Base-by-base conservation (phyloP, 2,797 vertebrate species). In the Tangara arthus region DNA sequence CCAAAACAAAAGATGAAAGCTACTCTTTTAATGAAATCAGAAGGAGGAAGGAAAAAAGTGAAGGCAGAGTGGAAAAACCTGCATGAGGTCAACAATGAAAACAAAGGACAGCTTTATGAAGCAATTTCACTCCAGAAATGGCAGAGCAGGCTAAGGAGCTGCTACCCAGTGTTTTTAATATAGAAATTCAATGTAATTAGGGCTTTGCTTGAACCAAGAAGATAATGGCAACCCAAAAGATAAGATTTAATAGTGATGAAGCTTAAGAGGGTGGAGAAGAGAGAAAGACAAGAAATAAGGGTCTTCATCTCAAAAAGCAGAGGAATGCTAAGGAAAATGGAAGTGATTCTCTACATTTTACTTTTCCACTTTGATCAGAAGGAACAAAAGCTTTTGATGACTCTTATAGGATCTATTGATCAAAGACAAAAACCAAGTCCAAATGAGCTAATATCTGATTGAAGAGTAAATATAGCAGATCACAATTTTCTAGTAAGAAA, bases 81-180 rank as follows among this genome's bases (percentile, higher is more conserved):
- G 89, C 57, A 94, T 82, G 84, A 90, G 60, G 77, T 84, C 92
- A 96, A 94, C 78, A 90, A 90, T 92, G 77, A 72, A 91, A 96
- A 97, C 95, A 97, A 97, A 97, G 84, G 82, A 32, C 50, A 41
- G n/a, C 96, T 96, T 97, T 97, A 92, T 97, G 27, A 85, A 53
- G 37, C 30, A 50, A 47, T 53, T 72, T 89, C 79, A 70, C 44
- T 90, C 42, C 65, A 80, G 52, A 96, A 95, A 95, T 53, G 24
- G 42, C 59, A 90, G 70, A 49, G 83, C 56, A 8, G 15, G 53
- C 47, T 93, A 73, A 87, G 66, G 52, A 37, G 53, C 46, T 70
- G 41, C 42, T 69, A n/a, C 32, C 32, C 2, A 0, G 17, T n/a
- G 30, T 2, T 91, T 82, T 86, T 90, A 87, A 83, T 70, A 72